A percentile compares a stretch with the other conserved stretches of the same genome.
These are phyloP conservation scores for Drosophila vallismaia DNA, from an alignment of 2,888 invertebrate genomes.

Conservation along the genomic window DNA sequence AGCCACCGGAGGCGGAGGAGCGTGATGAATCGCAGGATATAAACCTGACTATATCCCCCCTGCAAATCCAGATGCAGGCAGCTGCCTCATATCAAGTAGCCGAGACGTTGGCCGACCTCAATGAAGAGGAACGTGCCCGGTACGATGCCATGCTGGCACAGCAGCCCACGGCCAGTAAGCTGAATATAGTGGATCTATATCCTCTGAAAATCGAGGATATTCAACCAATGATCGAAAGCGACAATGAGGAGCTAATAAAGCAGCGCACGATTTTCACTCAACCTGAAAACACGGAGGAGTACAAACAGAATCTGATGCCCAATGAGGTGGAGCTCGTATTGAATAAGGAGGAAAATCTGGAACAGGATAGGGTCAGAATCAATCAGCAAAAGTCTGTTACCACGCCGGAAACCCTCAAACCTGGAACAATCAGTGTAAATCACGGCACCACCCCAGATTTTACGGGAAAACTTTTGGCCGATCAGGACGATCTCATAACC, in stretches of 20 bases:
- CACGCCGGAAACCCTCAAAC: slow-evolving; percentile 11
- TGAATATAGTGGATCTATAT: slow-evolving; percentile 82
- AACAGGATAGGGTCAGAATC: slow-evolving; percentile 5
- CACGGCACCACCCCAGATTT: slow-evolving; percentile 68
- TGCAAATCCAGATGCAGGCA: slow-evolving; percentile 72
- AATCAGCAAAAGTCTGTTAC: slow-evolving; percentile 19
- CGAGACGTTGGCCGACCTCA: slow-evolving; percentile 66
- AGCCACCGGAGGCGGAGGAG: slow-evolving; percentile 38
- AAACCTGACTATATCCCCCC: slow-evolving; percentile 22
- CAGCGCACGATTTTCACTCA: slow-evolving; percentile 73
- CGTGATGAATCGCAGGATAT: slow-evolving; percentile 11
- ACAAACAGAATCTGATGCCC: slow-evolving; percentile 74
- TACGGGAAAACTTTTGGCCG: slow-evolving; percentile 81
- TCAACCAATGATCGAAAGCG: slow-evolving; percentile 76
- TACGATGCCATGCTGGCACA: slow-evolving; percentile 60
- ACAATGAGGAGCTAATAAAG: slow-evolving; percentile 74
- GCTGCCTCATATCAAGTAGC: slow-evolving; percentile 72
- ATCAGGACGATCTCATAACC: slow-evolving; percentile 83
- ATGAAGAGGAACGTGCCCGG: slow-evolving; percentile 60
- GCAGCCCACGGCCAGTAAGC: slow-evolving; percentile 71
- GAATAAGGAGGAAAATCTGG: neutral
- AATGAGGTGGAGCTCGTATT: slow-evolving; percentile 67
- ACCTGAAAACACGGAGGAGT: slow-evolving; percentile 55
- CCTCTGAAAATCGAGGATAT: slow-evolving; percentile 82
- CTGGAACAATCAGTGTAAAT: slow-evolving; percentile 10